Evolutionary conservation across 2,113 vertebrate species (phyloP), one percentile per base, ranked within the genome.

Genomic region (Dendrocopos noguchii): DNA sequence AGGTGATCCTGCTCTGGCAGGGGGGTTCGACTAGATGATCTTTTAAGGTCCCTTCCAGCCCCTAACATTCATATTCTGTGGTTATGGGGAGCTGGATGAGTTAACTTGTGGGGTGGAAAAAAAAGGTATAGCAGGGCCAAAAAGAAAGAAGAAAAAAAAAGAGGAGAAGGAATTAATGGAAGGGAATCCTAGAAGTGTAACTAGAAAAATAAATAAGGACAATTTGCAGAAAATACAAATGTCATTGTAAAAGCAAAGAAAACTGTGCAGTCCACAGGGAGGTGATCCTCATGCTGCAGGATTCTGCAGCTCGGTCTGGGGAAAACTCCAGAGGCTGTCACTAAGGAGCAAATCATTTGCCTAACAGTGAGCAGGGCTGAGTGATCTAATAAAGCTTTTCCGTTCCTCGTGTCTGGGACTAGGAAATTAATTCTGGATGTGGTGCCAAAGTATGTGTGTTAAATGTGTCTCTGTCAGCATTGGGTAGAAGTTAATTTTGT

Each of bases 381-480:
- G 73, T 80, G 89, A 87, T 93, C 91, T 88, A 72, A 95, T 89
- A 90, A 91, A 90, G 76, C 85, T 93, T 94, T 94, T 95, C 91
- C 7, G 1, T 66, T 88, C 91, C 87, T 86, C 2, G 0, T 80
- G 92, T 90, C 92, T 93, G 90, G 90, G 93, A 56, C 88, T 71
- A 70, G 85, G 88, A 95, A 95, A 94, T 94, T 74, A 94, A 95
- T 93, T 88, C 87, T 91, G 90, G 85, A 83, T 56, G 76, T 0
- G 1, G n/a, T 94, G 93, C 95, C 91, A 84, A 90, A 34, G 27
- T 66, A 6, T 46, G 50, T 88, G 52, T 46, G 61, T 91, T 68
- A 61, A 83, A 80, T 89, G 82, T n/a, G 65, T 95, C 90, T 90
- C 87, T 94, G 85, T 95, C 94, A 96, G 90, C 13, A 1, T 18